Evolutionary conservation across 1,140 invertebrate species (phyloP).

Genomic region (Hylyphantes graminicola): DNA sequence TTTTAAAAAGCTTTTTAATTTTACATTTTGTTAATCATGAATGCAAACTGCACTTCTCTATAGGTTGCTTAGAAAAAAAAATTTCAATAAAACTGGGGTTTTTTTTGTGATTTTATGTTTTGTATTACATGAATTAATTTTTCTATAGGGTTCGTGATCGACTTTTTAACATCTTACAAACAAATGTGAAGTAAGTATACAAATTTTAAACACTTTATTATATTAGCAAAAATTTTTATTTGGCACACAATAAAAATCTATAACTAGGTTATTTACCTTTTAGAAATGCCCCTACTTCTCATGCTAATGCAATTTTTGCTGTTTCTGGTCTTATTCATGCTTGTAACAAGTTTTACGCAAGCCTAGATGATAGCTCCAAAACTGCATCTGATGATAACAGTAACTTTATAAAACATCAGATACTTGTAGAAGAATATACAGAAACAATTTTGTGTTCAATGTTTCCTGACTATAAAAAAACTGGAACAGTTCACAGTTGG

Average conservation of each 20-base stretch:
- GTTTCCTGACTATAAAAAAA: slow-evolving; percentile 25
- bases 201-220: too few relatives aligned
- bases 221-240: too few relatives aligned
- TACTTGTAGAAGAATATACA: slow-evolving; percentile 16
- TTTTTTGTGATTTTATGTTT: too few relatives aligned
- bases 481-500: slow-evolving; percentile 51
- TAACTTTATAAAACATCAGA: slow-evolving; percentile 24
- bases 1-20: too few relatives aligned
- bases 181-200: slow-evolving; percentile 31
- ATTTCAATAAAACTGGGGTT: too few relatives aligned
- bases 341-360: slow-evolving; percentile 22
- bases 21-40: too few relatives aligned
- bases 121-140: too few relatives aligned
- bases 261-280: neutral
- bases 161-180: slow-evolving; percentile 27
- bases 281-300: slow-evolving; percentile 46
- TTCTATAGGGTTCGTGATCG: slow-evolving; percentile 49
- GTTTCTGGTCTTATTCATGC: slow-evolving; percentile 45
- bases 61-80: too few relatives aligned
- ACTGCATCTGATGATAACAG: slow-evolving; percentile 18
- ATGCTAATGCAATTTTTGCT: slow-evolving; percentile 57
- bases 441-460: slow-evolving; percentile 53
- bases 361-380: slow-evolving; percentile 28
- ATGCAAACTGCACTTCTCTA: too few relatives aligned
- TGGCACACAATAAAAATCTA: too few relatives aligned